Base-by-base conservation (phyloP, 2,888 invertebrate genomes). In the Dicycla oo region DNA sequence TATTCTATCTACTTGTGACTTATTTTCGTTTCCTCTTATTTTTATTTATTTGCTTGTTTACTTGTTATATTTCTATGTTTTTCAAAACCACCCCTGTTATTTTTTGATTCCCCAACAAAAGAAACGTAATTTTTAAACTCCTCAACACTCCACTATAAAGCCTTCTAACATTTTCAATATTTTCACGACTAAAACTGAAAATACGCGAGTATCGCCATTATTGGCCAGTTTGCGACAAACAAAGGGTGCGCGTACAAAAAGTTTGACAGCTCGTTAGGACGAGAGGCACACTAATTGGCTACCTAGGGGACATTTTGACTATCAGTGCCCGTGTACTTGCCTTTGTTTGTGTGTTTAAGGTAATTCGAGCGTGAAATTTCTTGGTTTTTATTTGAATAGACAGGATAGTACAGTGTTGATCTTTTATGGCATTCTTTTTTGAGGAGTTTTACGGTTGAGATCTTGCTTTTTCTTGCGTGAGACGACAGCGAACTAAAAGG, bases 241-340 rank as follows among this genome's bases (percentile, higher is more conserved):
- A 92, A 92, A 91, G 90, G 90, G 90, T 89, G 88, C 85, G 83
- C 86, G 85, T 82, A 86, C 90, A 94, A 93, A 94, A 94, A 94
- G 92, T 94, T 93, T 94, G 94, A 93, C 94, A 91, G 92, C 92
- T 94, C 93, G 94, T 94, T 94, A 93, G 86, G 84, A 85, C 86
- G 87, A 83, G 81, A 86, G 87, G 86, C 80, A 78, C 82, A 86
- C 91, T 94, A 94, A 94, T 94, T 94, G 94, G 93, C 91, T 91
- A 90, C 91, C 92, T 91, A 88, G 90, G 90, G 91, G 87, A 89
- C 88, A 83, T 81, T 87, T 84, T 78, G 85, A 80, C 85, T 85
- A 73, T 74, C 69, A 70, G 75, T 78, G 54, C 82, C 65, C 54
- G 66, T 76, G 71, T 68, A 78, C 71, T 71, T 69, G 73, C 75